Evolutionary conservation across 1,140 invertebrate genomes (phyloP).

Genomic region (Riptortus pedestris): DNA sequence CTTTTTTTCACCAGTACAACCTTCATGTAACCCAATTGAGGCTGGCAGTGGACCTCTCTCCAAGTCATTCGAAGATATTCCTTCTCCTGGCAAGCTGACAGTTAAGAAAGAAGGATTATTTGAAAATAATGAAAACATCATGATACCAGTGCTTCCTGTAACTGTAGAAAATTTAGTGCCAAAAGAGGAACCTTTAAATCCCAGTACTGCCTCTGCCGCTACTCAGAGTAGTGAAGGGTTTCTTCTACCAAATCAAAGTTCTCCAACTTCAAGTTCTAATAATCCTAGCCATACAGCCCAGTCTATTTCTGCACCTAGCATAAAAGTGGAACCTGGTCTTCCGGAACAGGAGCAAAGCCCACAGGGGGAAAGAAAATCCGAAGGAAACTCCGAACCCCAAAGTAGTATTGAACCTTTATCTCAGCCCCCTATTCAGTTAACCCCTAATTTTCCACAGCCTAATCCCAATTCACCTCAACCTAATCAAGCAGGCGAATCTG

Average conservation of each 20-base stretch:
- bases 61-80: conserved; percentile 30
- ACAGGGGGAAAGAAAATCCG: neutral
- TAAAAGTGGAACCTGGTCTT: conserved; percentile 28
- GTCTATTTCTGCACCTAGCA: neutral
- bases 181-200: conserved; percentile 28
- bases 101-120: conserved; percentile 32
- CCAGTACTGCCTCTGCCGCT: conserved; percentile 5
- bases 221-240: neutral
- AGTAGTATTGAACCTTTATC: neutral
- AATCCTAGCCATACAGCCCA: neutral
- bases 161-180: conserved; percentile 28
- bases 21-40: conserved; percentile 15
- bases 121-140: conserved; percentile 29
- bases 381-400: neutral
- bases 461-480: neutral
- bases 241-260: neutral
- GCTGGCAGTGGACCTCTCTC: conserved; percentile 22
- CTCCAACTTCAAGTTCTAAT: conserved; percentile 9
- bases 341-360: neutral
- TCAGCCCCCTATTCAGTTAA: conserved; percentile 29
- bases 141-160: conserved; percentile 27
- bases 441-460: conserved; percentile 20
- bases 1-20: conserved; percentile 24
- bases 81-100: conserved; percentile 28
- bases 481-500: neutral